These are phyloP conservation scores for Pogonophryne albipinna DNA, from an alignment of 2,797 vertebrate genomes.

Conservation along the genomic window DNA sequence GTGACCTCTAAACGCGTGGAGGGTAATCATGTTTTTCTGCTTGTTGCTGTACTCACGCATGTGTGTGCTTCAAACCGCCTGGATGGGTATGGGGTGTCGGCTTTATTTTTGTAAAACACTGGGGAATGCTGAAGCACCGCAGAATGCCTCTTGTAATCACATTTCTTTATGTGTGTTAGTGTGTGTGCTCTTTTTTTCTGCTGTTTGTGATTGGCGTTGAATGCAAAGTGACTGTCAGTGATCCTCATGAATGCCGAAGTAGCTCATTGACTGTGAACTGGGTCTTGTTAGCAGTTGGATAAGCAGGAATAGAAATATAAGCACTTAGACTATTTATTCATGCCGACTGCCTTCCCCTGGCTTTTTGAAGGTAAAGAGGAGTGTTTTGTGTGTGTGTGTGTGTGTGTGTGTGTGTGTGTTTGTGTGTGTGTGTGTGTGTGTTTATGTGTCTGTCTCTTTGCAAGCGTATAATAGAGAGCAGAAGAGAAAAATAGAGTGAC, in stretches of 20 bases:
- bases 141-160: conserved; percentile 79
- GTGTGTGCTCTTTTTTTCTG: conserved; percentile 66
- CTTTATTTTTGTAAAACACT: conserved; percentile 81
- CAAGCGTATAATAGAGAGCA: conserved; percentile 37
- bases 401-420: conserved; percentile 51
- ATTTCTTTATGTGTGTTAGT: conserved; percentile 74
- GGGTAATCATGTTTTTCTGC: conserved; percentile 76
- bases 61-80: conserved; percentile 50
- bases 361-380: conserved; percentile 83
- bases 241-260: conserved; percentile 89
- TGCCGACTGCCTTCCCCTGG: conserved; percentile 73
- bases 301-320: conserved; percentile 86
- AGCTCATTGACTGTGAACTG: conserved; percentile 89
- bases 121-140: conserved; percentile 75
- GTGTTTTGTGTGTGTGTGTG: conserved; percentile 60
- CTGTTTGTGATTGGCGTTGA: conserved; percentile 86
- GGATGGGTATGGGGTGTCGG: conserved; percentile 53
- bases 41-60: conserved; percentile 47
- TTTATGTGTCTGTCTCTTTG: conserved; percentile 46
- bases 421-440: conserved; percentile 4
- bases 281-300: conserved; percentile 85
- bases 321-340: conserved; percentile 83
- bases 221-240: conserved; percentile 89
- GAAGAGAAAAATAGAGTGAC: conserved; percentile 37
- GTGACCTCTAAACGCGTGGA: conserved; percentile 79